phyloP scores from a whole-genome alignment of 2,113 vertebrate genomes.

The Galemys pyrenaicus region DNA sequence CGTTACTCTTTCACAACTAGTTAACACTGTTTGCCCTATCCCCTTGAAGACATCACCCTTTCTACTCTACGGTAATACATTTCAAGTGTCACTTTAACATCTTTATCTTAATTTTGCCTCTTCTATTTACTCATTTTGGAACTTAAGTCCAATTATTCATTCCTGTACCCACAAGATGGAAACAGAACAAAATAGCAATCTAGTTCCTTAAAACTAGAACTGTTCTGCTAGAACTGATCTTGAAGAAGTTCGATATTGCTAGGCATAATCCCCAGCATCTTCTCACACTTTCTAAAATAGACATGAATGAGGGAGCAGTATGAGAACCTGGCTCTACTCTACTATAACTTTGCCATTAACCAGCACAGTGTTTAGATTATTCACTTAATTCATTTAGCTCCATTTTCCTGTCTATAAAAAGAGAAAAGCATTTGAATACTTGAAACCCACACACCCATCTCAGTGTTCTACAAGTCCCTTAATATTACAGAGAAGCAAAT shows the following conservation, averaged over 20 bases:
- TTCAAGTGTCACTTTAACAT: not conserved
- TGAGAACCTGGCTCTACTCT: not conserved
- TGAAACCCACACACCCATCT: not conserved
- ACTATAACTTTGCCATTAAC: not conserved
- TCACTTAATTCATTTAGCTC: not conserved
- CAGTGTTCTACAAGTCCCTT: not conserved
- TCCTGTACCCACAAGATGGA: no score
- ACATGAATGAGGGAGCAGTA: not conserved
- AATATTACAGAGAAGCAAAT: not conserved
- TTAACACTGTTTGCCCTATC: not conserved
- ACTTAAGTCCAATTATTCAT: not conserved
- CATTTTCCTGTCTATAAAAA: conserved; percentile 24
- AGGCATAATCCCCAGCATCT: not conserved
- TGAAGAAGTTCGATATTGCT: conserved; percentile 7
- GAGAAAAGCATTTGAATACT: not conserved
- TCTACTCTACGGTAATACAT: not conserved
- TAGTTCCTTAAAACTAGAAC: not conserved
- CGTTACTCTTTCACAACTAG: not conserved
- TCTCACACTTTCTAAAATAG: not conserved
- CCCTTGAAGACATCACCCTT: not conserved
- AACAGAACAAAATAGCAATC: not conserved
- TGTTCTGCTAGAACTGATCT: not conserved
- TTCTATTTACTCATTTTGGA: not conserved
- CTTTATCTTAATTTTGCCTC: not conserved
- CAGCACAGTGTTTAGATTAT: not conserved